These are phyloP conservation scores for Tetramorium parvispinum DNA, from an alignment of 1,140 invertebrate genomes.

Conservation along the genomic window DNA sequence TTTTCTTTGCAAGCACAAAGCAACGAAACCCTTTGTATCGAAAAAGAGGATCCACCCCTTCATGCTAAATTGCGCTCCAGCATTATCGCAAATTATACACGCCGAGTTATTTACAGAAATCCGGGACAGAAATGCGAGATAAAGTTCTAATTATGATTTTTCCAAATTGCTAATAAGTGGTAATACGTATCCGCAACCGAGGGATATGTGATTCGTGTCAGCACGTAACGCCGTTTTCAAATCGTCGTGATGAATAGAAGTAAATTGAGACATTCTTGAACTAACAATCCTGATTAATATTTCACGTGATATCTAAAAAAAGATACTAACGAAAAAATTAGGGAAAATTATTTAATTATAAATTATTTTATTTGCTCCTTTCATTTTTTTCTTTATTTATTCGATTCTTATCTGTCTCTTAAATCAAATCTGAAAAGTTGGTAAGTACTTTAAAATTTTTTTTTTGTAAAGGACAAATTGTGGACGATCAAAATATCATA, in stretches of 20 bases:
- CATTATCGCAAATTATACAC: constrained; percentile 43
- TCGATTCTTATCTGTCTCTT: neutral
- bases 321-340: neutral
- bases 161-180: constrained; percentile 4
- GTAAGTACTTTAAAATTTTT: too few relatives aligned
- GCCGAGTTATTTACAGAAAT: constrained; percentile 4
- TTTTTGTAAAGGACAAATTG: too few relatives aligned
- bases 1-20: constrained; percentile 38
- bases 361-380: neutral
- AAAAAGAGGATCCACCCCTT: constrained; percentile 6
- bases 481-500: too few relatives aligned
- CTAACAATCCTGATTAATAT: neutral
- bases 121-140: neutral
- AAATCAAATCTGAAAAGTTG: too few relatives aligned
- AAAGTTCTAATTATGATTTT: constrained; percentile 31
- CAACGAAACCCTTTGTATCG: constrained; percentile 7
- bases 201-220: neutral
- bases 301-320: neutral
- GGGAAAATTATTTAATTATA: neutral
- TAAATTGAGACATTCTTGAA: neutral
- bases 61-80: constrained; percentile 14
- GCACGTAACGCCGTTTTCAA: neutral
- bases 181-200: neutral
- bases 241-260: neutral
- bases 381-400: neutral